Percentiles rank a stretch among this genome's conserved stretches.
phyloP scores from a whole-genome alignment of 2,113 vertebrate genomes.

The Agapornis roseicollis region DNA sequence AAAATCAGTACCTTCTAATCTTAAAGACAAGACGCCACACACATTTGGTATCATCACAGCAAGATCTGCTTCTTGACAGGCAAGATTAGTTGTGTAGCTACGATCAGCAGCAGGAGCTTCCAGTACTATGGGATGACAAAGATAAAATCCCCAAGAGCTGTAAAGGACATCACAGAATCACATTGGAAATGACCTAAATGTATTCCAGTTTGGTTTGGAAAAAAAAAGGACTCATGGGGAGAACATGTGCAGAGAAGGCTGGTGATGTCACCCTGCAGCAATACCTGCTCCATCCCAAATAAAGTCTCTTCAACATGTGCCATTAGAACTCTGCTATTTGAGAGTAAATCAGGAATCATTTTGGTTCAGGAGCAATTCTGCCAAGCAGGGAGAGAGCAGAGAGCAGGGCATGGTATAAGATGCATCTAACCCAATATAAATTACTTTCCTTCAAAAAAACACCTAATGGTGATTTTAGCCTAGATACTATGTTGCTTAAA shows the following conservation, averaged over 20 bases:
- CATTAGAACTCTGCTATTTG: not conserved
- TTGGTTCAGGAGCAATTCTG: not conserved
- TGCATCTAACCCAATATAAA: not conserved
- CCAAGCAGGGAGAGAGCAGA: not conserved
- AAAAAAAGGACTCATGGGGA: not conserved
- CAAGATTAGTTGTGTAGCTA: not conserved
- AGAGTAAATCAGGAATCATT: not conserved
- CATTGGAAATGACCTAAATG: not conserved
- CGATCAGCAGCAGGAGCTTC: not conserved
- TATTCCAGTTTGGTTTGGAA: not conserved
- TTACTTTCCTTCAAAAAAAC: not conserved
- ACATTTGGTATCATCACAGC: not conserved
- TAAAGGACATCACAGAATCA: not conserved
- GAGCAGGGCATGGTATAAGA: not conserved
- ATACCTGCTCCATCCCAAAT: not conserved
- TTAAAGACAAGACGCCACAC: not conserved
- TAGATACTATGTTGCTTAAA: not conserved
- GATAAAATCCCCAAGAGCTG: not conserved
- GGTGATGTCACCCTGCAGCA: not conserved
- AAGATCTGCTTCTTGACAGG: not conserved
- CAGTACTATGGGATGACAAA: not conserved
- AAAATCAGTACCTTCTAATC: not conserved
- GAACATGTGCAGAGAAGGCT: not conserved
- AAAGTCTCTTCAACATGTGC: not conserved
- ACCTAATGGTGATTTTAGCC: not conserved